A percentile compares a stretch with the other conserved stretches of the same genome.
Conservation (phyloP, 2,113 vertebrate genomes). For the Thryonomys swinderianus region DNA sequence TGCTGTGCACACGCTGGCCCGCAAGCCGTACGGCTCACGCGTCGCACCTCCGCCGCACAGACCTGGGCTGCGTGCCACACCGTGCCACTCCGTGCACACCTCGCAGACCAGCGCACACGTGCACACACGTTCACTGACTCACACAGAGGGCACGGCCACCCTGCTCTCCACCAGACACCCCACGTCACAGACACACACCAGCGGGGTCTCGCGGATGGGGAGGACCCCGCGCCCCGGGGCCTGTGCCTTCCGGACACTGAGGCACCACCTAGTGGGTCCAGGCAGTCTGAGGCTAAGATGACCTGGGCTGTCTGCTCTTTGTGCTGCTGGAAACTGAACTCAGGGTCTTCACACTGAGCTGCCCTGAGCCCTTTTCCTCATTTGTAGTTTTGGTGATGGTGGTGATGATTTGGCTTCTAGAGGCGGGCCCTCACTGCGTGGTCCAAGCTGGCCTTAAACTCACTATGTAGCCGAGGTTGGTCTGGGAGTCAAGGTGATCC, state of each 20-base stretch:
- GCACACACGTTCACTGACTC: neutral
- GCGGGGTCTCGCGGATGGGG: neutral
- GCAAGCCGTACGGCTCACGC: slow-evolving; percentile 76
- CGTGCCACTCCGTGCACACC: too few species aligned
- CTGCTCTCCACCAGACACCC: neutral
- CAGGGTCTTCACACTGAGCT: neutral
- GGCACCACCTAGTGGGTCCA: neutral
- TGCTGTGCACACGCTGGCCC: slow-evolving; percentile 84
- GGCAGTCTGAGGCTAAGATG: neutral
- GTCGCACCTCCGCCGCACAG: neutral
- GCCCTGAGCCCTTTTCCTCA: neutral
- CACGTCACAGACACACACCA: neutral
- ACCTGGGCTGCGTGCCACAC: neutral
- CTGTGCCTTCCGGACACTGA: neutral
- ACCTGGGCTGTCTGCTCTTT: neutral
- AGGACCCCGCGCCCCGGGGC: neutral
- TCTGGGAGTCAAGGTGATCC: too few species aligned
- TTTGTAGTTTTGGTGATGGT: neutral
- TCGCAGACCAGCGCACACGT: neutral
- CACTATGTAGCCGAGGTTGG: too few species aligned
- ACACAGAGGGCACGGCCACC: neutral
- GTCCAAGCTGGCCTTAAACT: neutral
- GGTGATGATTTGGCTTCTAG: neutral
- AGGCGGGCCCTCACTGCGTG: neutral
- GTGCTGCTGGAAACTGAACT: neutral